phyloP scores from a whole-genome alignment of 2,113 vertebrate species.

The Salvelinus sp. region DNA sequence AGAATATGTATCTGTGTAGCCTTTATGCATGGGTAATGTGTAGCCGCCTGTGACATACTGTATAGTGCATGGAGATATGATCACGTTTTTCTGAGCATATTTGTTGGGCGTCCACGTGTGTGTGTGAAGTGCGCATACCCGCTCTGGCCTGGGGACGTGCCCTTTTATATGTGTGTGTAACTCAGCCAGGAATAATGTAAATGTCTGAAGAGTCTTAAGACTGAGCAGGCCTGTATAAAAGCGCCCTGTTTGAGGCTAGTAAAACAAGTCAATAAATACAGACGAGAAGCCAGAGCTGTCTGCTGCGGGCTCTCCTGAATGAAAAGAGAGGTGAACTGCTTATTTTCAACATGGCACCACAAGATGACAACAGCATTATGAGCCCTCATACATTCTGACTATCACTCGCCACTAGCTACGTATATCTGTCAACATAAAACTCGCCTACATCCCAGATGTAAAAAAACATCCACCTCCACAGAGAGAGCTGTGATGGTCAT shows the following conservation, averaged over 20 bases:
- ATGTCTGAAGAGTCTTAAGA: slow-evolving; percentile 91
- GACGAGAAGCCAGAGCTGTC: slow-evolving; percentile 85
- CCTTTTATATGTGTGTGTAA: slow-evolving; percentile 65
- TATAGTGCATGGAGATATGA: not conserved
- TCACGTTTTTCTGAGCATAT: slow-evolving; percentile 38
- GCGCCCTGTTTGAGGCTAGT: slow-evolving; percentile 94
- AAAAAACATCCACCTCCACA: slow-evolving; percentile 88
- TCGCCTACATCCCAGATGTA: slow-evolving; percentile 94
- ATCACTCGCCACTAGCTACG: slow-evolving; percentile 91
- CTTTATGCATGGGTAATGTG: not conserved
- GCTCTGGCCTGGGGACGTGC: slow-evolving; percentile 60
- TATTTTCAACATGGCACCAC: slow-evolving; percentile 91
- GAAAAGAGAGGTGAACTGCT: slow-evolving; percentile 95
- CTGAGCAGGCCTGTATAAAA: slow-evolving; percentile 90
- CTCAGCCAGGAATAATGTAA: slow-evolving; percentile 72
- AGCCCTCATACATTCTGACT: slow-evolving; percentile 94
- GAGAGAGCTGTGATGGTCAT: slow-evolving; percentile 62
- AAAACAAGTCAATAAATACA: slow-evolving; percentile 98
- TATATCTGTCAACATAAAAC: slow-evolving; percentile 97
- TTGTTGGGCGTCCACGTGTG: slow-evolving; percentile 6
- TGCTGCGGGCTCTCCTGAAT: slow-evolving; percentile 89
- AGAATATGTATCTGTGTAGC: too few species aligned
- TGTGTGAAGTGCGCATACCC: slow-evolving; percentile 1
- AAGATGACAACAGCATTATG: slow-evolving; percentile 95
- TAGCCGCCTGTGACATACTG: not conserved